Evolutionary conservation across 64 coral and sea anemone species (phyloP).

Genomic region (Dendronephthya gigantea): DNA sequence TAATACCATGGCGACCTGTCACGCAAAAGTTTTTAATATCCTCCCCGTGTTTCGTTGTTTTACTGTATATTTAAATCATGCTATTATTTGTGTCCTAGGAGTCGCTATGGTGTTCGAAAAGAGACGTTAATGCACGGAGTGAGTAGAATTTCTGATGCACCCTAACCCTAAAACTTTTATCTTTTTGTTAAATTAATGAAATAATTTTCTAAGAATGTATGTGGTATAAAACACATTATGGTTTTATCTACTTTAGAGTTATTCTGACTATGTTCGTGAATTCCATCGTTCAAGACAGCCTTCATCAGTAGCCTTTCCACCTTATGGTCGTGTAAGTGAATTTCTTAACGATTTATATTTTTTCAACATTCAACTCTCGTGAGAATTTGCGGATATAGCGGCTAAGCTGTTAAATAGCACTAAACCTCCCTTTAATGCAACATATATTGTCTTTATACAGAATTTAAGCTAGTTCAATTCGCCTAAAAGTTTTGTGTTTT

Average conservation of each 20-base stretch:
- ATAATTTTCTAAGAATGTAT: neutral
- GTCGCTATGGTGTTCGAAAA: constrained; percentile 50
- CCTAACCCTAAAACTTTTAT: too few relatives aligned
- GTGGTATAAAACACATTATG: neutral
- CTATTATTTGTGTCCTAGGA: constrained; percentile 17
- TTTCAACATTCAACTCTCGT: too few relatives aligned
- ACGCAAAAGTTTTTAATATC: too few relatives aligned
- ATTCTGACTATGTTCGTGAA: neutral
- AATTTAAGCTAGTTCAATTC: too few relatives aligned
- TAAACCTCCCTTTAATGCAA: too few relatives aligned
- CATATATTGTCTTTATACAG: too few relatives aligned
- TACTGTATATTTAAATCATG: neutral
- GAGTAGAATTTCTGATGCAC: constrained; percentile 7
- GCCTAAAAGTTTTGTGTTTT: too few relatives aligned
- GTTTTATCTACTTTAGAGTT: neutral
- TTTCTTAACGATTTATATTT: neutral
- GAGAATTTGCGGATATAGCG: too few relatives aligned
- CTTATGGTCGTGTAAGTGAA: neutral
- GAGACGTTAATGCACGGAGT: constrained; percentile 63
- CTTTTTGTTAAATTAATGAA: too few relatives aligned
- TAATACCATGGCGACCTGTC: too few relatives aligned
- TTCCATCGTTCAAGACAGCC: neutral
- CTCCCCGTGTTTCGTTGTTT: too few relatives aligned
- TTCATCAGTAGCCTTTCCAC: neutral
- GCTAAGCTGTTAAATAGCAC: too few relatives aligned